Evolutionary conservation across 2,797 vertebrate genomes (phyloP), one percentile per base, ranked within the genome.

Genomic region (Hephaestus fuliginosus): DNA sequence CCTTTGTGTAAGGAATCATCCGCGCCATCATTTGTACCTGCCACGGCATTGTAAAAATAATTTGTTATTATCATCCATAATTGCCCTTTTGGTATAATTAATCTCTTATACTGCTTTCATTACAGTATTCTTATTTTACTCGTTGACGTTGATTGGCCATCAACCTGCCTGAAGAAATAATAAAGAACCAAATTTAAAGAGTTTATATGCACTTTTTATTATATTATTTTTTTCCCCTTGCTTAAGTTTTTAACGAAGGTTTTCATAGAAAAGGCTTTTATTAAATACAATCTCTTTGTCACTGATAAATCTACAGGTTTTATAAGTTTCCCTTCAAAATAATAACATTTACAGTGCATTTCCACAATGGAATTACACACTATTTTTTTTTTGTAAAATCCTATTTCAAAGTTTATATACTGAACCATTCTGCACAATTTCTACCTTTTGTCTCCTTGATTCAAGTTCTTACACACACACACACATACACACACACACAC

Each of bases 1-100:
- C 83, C 70, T 87, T 75, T 78, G 82, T 89, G 85, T 86, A 74
- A 85, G 80, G 70, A 87, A 74, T 82, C 70, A 83, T 83, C 74
- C 3, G 2, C 60, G 52, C 72, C 68, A 73, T 87, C 85, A 82
- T 89, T 83, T 85, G 85, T 89, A 82, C 74, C 84, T 89, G 89
- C 83, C 83, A 84, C 7, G 1, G 62, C 64, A 68, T 64, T 78
- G 74, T 70, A 77, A 79, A 85, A 91, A 87, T 49, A 74, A 83
- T 81, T 74, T 85, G 70, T n/a, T 68, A 70, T 78, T 74, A 81
- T 84, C 55, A 63, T 70, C 81, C 60, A 76, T 83, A 88, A 82
- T 82, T 82, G 60, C 18, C 41, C 69, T 48, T 78, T 73, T 68
- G 49, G 69, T 78, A 20, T 79, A 88, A 89, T 84, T 83, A 80